A percentile compares a stretch with the other conserved stretches of the same genome.
Evolutionary conservation across 1,140 invertebrate genomes (phyloP).

Genomic region (Brachionus rotundiformis): DNA sequence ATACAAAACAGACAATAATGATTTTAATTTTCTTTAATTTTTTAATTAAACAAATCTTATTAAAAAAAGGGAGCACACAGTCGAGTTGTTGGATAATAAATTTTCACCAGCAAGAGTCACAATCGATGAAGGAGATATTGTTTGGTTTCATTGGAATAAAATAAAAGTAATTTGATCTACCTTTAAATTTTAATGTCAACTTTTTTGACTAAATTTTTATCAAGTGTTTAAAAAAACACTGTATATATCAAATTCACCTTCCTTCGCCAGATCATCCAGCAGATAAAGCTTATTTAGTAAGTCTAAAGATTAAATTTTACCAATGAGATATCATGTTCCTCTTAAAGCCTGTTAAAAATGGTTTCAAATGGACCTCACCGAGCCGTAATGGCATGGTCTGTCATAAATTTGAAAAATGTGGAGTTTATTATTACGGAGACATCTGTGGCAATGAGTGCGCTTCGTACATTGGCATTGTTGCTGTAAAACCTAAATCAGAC

Average conservation of each 20-base stretch:
- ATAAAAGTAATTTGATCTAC: conserved; percentile 59
- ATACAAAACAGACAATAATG: no score
- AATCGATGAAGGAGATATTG: conserved; percentile 62
- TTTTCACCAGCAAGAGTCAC: conserved; percentile 62
- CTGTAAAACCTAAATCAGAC: conserved; percentile 62
- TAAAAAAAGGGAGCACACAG: conserved; percentile 58
- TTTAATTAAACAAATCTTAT: background rate
- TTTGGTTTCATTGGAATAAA: conserved; percentile 64
- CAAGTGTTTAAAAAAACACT: conserved; percentile 61
- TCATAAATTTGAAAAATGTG: conserved; percentile 59
- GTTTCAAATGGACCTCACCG: conserved; percentile 61
- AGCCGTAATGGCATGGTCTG: conserved; percentile 61
- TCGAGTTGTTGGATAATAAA: conserved; percentile 60
- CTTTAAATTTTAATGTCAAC: no score
- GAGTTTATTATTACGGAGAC: conserved; percentile 64
- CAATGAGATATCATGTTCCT: background rate
- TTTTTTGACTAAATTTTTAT: background rate
- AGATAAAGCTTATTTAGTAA: conserved; percentile 61
- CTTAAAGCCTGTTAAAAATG: conserved; percentile 59
- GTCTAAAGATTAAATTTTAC: background rate
- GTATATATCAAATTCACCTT: conserved; percentile 62
- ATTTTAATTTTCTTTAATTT: background rate
- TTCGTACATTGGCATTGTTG: conserved; percentile 63
- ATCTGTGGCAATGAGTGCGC: conserved; percentile 62
- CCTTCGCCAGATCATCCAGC: conserved; percentile 57